Evolutionary conservation across 2,113 vertebrate genomes (phyloP).

Genomic region (Strix aluco): DNA sequence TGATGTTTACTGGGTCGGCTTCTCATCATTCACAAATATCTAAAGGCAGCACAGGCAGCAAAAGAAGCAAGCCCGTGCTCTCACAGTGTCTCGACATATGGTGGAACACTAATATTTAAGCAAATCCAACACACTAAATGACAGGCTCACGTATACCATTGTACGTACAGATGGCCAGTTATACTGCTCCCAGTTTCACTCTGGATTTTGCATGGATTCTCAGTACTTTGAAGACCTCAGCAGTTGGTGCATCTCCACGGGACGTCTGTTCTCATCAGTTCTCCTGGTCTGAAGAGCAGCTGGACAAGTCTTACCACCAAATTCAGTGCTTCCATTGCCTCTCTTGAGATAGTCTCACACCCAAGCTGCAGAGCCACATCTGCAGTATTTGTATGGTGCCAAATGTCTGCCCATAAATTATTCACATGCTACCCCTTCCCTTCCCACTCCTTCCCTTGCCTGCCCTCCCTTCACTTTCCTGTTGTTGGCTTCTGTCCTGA

Average conservation of each 20-base stretch:
- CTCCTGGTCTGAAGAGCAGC: neutral
- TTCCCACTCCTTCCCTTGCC: neutral
- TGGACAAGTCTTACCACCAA: neutral
- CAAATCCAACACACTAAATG: neutral
- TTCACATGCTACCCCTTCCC: neutral
- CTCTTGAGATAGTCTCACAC: neutral
- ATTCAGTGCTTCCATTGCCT: neutral
- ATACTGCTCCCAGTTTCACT: neutral
- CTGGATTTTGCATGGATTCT: neutral
- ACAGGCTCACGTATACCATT: neutral
- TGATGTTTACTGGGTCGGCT: neutral
- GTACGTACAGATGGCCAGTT: neutral
- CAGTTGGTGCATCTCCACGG: neutral
- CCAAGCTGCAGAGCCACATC: neutral
- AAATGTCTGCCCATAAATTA: neutral
- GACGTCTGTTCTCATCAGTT: neutral
- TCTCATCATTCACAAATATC: neutral
- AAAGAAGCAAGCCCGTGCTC: neutral
- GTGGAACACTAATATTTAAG: neutral
- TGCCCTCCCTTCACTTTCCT: neutral
- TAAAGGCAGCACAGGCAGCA: neutral
- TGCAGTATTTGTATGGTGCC: neutral
- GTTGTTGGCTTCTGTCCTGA: neutral
- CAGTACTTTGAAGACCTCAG: neutral
- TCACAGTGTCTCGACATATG: neutral